Conservation (phyloP, 2,797 vertebrate species). For the Acropternis orthonyx region DNA sequence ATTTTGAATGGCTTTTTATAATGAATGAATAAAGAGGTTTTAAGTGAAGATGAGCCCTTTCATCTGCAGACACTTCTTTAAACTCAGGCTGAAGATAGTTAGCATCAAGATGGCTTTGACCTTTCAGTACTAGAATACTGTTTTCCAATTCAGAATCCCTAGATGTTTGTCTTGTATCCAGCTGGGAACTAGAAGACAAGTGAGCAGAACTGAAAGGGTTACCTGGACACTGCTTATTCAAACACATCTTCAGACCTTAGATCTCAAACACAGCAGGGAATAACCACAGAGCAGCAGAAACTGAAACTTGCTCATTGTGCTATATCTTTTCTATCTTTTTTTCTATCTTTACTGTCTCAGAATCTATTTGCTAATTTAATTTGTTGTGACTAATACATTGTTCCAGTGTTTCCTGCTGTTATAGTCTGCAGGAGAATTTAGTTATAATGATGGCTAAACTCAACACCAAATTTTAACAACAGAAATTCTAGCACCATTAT, state of each 20-base stretch:
- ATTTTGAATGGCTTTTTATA: not conserved
- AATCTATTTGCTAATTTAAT: constrained; percentile 52
- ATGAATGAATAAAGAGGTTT: not conserved
- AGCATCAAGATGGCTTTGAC: not conserved
- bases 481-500: constrained; percentile 56
- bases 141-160: not conserved
- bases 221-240: not conserved
- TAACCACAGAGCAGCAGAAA: not conserved
- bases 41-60: not conserved
- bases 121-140: not conserved
- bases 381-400: constrained; percentile 69
- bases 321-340: not conserved
- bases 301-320: not conserved
- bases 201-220: not conserved
- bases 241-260: not conserved
- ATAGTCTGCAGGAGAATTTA: constrained; percentile 40
- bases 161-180: not conserved
- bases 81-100: not conserved
- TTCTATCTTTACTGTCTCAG: constrained; percentile 3
- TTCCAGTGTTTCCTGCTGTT: constrained; percentile 41
- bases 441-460: constrained; percentile 54
- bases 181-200: not conserved
- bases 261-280: not conserved
- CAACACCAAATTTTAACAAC: constrained; percentile 60
- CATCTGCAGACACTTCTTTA: not conserved